phyloP scores from a whole-genome alignment of 2,888 invertebrate species.

The Tinea semifulvella region DNA sequence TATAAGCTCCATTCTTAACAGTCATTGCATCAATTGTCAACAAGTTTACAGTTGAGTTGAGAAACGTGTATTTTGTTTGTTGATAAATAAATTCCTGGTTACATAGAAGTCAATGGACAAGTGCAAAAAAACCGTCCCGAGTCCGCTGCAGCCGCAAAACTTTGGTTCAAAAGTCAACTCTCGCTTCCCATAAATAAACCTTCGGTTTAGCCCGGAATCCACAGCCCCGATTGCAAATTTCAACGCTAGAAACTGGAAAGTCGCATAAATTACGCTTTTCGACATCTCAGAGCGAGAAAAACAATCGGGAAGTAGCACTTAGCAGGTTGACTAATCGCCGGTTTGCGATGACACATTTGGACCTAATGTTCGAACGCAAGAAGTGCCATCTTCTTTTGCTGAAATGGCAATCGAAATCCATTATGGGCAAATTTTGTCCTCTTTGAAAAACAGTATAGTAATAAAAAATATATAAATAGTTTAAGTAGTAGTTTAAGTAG shows the following conservation, averaged over 20 bases:
- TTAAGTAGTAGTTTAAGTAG: too few relatives aligned
- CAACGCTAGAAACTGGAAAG: slow-evolving; percentile 53
- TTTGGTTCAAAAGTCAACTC: slow-evolving; percentile 55
- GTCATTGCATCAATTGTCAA: too few relatives aligned
- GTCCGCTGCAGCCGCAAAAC: slow-evolving; percentile 49
- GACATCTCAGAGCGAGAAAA: slow-evolving; percentile 45
- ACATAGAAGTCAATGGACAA: too few relatives aligned
- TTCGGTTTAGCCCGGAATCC: slow-evolving; percentile 58
- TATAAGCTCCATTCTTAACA: too few relatives aligned
- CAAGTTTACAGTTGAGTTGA: too few relatives aligned
- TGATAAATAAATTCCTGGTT: too few relatives aligned
- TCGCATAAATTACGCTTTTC: slow-evolving; percentile 64
- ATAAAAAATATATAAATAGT: too few relatives aligned
- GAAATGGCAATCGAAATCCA: background rate
- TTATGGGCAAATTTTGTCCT: too few relatives aligned
- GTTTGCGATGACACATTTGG: slow-evolving; percentile 48
- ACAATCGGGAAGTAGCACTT: slow-evolving; percentile 63
- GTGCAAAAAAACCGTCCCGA: slow-evolving; percentile 17
- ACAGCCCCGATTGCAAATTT: slow-evolving; percentile 59
- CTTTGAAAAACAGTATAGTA: too few relatives aligned
- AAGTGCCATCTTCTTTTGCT: background rate
- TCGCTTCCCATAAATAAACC: slow-evolving; percentile 58
- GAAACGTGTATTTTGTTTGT: too few relatives aligned
- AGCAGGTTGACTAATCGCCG: slow-evolving; percentile 61
- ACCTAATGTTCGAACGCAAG: background rate